Evolutionary conservation across 2,113 vertebrate genomes (phyloP).

Genomic region (Gadus macrocephalus): DNA sequence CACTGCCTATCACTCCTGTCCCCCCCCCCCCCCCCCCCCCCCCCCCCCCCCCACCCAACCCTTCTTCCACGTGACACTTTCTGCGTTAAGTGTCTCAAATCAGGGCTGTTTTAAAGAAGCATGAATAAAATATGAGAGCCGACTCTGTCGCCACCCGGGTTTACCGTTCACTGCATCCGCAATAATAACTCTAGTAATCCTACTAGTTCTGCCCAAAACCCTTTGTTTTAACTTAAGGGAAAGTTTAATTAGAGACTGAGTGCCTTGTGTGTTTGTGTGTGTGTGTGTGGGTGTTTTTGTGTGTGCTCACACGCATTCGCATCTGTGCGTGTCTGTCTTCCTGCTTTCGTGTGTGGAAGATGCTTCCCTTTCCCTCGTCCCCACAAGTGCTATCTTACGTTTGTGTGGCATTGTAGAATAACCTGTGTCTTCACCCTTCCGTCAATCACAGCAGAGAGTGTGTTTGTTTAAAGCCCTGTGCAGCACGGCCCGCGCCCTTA

Average conservation of each 20-base stretch:
- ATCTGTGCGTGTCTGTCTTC: constrained; percentile 1
- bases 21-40: not conserved
- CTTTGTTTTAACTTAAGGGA: constrained; percentile 8
- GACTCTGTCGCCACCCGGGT: constrained; percentile 15
- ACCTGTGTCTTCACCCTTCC: no score
- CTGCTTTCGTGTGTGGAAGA: constrained; percentile 2
- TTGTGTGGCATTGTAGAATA: no score
- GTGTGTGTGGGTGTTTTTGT: constrained; percentile 16
- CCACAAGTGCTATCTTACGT: not conserved
- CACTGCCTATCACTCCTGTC: constrained; percentile 26
- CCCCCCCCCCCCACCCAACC: not conserved
- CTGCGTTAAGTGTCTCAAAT: constrained; percentile 13
- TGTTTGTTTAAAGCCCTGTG: not conserved
- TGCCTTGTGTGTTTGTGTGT: not conserved
- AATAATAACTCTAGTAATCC: constrained; percentile 35
- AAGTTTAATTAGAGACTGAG: constrained; percentile 17
- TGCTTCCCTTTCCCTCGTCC: not conserved
- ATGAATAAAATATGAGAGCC: constrained; percentile 40
- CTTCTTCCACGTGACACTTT: not conserved
- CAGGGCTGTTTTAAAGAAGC: not conserved
- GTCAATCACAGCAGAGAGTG: not conserved
- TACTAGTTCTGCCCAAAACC: not conserved
- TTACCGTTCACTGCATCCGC: constrained; percentile 40
- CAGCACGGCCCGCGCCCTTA: not conserved
- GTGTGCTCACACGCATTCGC: constrained; percentile 7